phyloP scores from a whole-genome alignment of 2,888 invertebrate species.

The Leptopilina myrica region DNA sequence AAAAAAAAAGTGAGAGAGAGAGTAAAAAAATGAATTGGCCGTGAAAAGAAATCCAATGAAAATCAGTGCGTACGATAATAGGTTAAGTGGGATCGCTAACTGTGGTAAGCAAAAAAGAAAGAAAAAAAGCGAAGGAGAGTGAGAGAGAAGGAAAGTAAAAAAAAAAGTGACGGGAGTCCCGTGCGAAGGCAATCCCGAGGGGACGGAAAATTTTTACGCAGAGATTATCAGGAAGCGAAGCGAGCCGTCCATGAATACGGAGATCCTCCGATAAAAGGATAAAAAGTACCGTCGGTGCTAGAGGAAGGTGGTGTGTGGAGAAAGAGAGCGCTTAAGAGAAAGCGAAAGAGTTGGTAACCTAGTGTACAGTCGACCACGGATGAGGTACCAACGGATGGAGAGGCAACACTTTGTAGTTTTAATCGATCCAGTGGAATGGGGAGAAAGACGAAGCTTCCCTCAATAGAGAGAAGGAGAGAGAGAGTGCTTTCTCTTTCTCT shows the following conservation, averaged over 20 bases:
- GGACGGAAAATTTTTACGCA: conserved; percentile 66
- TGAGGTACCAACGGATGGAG: conserved; percentile 70
- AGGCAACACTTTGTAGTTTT: conserved; percentile 74
- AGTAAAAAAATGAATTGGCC: neutral
- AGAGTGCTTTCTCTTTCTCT: conserved; percentile 44
- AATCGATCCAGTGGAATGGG: conserved; percentile 72
- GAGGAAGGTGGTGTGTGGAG: conserved; percentile 49
- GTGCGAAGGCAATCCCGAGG: conserved; percentile 63
- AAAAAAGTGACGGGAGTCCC: conserved; percentile 51
- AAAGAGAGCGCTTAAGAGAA: conserved; percentile 42
- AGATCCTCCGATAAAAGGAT: conserved; percentile 63
- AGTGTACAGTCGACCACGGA: conserved; percentile 74
- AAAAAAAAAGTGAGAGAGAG: neutral
- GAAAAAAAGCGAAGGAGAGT: no score
- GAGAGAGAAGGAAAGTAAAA: no score
- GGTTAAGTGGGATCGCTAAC: conserved; percentile 40
- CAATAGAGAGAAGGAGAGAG: conserved; percentile 61
- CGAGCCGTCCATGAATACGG: conserved; percentile 67
- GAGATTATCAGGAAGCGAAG: conserved; percentile 70
- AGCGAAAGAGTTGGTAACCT: conserved; percentile 70
- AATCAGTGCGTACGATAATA: conserved; percentile 39
- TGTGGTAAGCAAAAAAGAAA: conserved; percentile 27
- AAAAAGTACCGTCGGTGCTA: conserved; percentile 51
- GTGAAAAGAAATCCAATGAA: conserved; percentile 30
- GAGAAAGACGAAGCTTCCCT: conserved; percentile 63